These are phyloP conservation scores for Atta colombica DNA, from an alignment of 1,140 invertebrate species.

Conservation along the genomic window DNA sequence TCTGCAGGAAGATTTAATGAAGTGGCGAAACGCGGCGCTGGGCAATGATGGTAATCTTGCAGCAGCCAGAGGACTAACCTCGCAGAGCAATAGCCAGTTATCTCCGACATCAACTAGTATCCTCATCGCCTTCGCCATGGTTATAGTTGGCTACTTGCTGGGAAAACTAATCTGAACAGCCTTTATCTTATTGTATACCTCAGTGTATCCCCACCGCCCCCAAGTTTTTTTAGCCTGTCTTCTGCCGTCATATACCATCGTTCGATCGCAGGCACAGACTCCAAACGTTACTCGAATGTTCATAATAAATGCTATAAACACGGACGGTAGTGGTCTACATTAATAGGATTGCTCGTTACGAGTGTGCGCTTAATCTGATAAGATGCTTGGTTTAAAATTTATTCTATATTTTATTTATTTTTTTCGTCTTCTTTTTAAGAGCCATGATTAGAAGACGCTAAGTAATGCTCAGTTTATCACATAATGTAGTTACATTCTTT, in stretches of 20 bases:
- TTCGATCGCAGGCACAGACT: constrained; percentile 65
- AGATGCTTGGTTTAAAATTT: constrained; percentile 46
- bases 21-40: constrained; percentile 81
- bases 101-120: constrained; percentile 77
- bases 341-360: constrained; percentile 71
- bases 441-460: constrained; percentile 24
- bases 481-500: constrained; percentile 13
- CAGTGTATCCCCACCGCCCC: constrained; percentile 77
- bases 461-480: constrained; percentile 47
- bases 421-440: not conserved
- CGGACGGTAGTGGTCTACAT: constrained; percentile 73
- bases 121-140: constrained; percentile 82
- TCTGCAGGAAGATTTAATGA: constrained; percentile 83
- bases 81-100: constrained; percentile 78
- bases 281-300: constrained; percentile 72
- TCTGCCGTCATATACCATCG: constrained; percentile 78
- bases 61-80: constrained; percentile 76
- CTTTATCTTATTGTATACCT: constrained; percentile 77
- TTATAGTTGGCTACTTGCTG: constrained; percentile 83
- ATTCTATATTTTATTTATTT: constrained; percentile 33
- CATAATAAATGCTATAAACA: constrained; percentile 76
- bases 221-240: constrained; percentile 82
- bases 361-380: constrained; percentile 70
- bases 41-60: constrained; percentile 78
- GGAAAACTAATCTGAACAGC: constrained; percentile 85